Evolutionary conservation across 2,888 invertebrate species (phyloP), one percentile per base, ranked within the genome.

Genomic region (Auanema sp.): DNA sequence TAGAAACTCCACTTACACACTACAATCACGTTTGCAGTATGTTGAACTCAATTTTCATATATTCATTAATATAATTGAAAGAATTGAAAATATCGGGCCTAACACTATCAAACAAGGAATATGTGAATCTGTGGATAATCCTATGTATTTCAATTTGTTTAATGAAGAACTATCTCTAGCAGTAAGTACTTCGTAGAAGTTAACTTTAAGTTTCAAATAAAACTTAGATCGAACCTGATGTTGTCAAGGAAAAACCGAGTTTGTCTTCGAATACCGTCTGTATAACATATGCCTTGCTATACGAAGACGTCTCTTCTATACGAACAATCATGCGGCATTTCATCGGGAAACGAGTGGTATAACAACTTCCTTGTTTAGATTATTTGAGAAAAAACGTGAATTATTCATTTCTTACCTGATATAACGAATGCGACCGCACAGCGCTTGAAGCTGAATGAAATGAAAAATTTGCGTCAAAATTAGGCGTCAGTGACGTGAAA

Each of bases 201-300:
- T 41, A 11, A 25, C 16, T 24, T 41, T 2, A 42, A 24, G 12
- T 59, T 58, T 24, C 41, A 60, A 53, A 18, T 51, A 12, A 53
- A 60, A 1, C 59, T 53, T 10, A 25, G 24, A 14, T 50, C 47
- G 47, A 18, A 21, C 47, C 47, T 47, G 21, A 21, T 16, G 21
- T 47, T 16, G 47, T 18, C 4, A 47, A 16, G 16, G 21, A 47
- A 18, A 18, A 18, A 5, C 47, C 47, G 21, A 47, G 6, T 10
- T 5, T 3, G 21, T 47, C 16, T 47, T 6, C 47, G 8, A 8
- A 33, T 33, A 33, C 33, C 6, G 47, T 54, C n/a, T 60, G 60
- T 23, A 53, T 60, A 18, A 50, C 54, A 10, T 12, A 54, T 12
- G 60, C 60, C 25, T 14, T 54, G 44, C 55, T 60, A 33, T 60